Base-by-base conservation (phyloP, 2,888 invertebrate genomes). In the Scrobipalpa atriplicella region DNA sequence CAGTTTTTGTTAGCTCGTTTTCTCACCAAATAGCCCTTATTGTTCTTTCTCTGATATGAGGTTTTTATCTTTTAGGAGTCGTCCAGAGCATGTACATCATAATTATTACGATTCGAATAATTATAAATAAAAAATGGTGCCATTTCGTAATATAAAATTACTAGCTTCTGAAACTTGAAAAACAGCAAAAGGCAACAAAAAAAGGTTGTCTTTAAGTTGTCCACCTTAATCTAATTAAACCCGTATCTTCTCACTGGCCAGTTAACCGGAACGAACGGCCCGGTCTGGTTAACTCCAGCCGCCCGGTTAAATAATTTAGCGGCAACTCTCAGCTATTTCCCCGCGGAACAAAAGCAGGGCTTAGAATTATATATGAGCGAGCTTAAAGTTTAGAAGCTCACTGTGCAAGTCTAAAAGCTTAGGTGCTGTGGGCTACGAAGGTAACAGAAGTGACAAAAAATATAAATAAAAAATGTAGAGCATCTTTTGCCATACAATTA, bases 331-430 rank as follows among this genome's bases (percentile, higher is more conserved):
- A 79, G 86, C 89, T 86, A 90, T 90, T 90, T 90, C 92, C 92
- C 91, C 75, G 75, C 82, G 89, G 91, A 83, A 89, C 90, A 89
- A 92, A 92, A 90, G 90, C 90, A 86, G 80, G 85, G 85, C 83
- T 90, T 88, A 90, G 92, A 92, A 92, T 92, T 88, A 92, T 91
- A 89, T 89, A 92, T 92, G 91, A 92, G 89, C 74, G 81, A 88
- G 92, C 90, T 92, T 92, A 91, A 92, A 92, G 91, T 92, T 92
- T 92, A 91, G 92, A 88, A 89, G 90, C 91, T 81, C 83, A 77
- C 83, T 83, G 83, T 90, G 89, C 91, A 92, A 92, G 91, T 92
- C 89, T 91, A 91, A 91, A 92, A 91, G 92, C 91, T 92, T 90
- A 84, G 90, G 83, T 78, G 77, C 74, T 41, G 62, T 13, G 73